Conservation (phyloP, 2,888 invertebrate species). For the Chesias legatella region DNA sequence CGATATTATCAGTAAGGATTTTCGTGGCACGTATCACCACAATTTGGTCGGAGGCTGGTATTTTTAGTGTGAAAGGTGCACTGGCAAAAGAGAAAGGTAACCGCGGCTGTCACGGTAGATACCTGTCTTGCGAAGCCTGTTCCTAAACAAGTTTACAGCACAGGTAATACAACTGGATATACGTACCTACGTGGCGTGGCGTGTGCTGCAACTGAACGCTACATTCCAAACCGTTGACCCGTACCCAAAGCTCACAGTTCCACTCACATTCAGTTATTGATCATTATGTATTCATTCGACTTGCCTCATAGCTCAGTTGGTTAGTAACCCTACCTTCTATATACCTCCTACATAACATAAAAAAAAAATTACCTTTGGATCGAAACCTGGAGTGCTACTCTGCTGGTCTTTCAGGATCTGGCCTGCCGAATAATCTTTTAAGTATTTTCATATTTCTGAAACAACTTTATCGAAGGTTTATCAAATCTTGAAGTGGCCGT, state of each 20-base stretch:
- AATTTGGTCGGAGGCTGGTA: conserved; percentile 38
- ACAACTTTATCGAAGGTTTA: conserved; percentile 17
- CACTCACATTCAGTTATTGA: too few species aligned
- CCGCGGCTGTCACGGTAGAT: conserved; percentile 32
- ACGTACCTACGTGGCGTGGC: conserved; percentile 13
- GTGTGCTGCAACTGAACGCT: conserved; percentile 6
- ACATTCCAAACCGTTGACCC: conserved; percentile 14
- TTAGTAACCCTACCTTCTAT: too few species aligned
- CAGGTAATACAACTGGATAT: conserved; percentile 23
- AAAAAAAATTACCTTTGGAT: too few species aligned
- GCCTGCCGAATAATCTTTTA: conserved; percentile 7
- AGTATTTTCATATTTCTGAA: conserved; percentile 18
- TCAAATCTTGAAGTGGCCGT: conserved; percentile 11
- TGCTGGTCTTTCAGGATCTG: too few species aligned
- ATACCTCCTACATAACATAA: too few species aligned
- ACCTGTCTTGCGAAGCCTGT: conserved; percentile 34
- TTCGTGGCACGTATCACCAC: conserved; percentile 29
- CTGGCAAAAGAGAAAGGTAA: conserved; percentile 65
- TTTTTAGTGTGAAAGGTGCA: conserved; percentile 56
- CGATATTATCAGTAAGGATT: conserved; percentile 17
- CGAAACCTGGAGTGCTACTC: too few species aligned
- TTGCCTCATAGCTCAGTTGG: too few species aligned
- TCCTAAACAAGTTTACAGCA: conserved; percentile 41
- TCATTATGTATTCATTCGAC: too few species aligned
- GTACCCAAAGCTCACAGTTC: too few species aligned